These are phyloP conservation scores for Scaptomyza reducta DNA, from an alignment of 2,888 invertebrate species.

Conservation along the genomic window DNA sequence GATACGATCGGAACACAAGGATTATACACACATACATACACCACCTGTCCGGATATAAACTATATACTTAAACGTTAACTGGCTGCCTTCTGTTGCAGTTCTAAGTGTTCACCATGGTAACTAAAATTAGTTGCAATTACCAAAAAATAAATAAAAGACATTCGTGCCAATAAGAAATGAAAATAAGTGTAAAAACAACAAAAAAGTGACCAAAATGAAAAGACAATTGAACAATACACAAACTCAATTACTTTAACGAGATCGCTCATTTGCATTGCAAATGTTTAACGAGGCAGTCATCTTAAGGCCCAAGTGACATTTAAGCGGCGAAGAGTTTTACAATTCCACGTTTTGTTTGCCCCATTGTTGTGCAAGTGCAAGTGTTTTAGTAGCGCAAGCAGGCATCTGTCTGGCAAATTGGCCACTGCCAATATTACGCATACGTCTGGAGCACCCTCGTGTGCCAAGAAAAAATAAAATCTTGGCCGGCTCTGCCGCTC, in stretches of 20 bases:
- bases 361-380: slow-evolving; percentile 61
- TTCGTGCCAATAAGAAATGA: slow-evolving; percentile 24
- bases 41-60: slow-evolving; percentile 38
- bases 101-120: slow-evolving; percentile 82
- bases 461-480: slow-evolving; percentile 14
- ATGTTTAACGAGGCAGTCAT: slow-evolving; percentile 32
- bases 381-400: slow-evolving; percentile 20
- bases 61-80: slow-evolving; percentile 21
- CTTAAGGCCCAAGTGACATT: slow-evolving; percentile 62
- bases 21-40: slow-evolving; percentile 54
- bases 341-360: slow-evolving; percentile 43
- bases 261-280: slow-evolving; percentile 25
- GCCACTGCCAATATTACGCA: slow-evolving; percentile 59
- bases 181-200: slow-evolving; percentile 33
- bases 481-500: not conserved
- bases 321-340: slow-evolving; percentile 45
- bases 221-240: slow-evolving; percentile 24
- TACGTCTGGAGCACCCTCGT: slow-evolving; percentile 65
- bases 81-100: slow-evolving; percentile 66
- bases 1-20: slow-evolving; percentile 78
- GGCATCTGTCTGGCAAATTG: slow-evolving; percentile 18
- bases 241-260: slow-evolving; percentile 30
- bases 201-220: slow-evolving; percentile 38
- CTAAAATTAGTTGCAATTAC: slow-evolving; percentile 38
- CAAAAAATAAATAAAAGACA: slow-evolving; percentile 38